Base-by-base conservation (phyloP, 37 sponge, comb jelly and placozoan species). In the Corticium candelabrum region DNA sequence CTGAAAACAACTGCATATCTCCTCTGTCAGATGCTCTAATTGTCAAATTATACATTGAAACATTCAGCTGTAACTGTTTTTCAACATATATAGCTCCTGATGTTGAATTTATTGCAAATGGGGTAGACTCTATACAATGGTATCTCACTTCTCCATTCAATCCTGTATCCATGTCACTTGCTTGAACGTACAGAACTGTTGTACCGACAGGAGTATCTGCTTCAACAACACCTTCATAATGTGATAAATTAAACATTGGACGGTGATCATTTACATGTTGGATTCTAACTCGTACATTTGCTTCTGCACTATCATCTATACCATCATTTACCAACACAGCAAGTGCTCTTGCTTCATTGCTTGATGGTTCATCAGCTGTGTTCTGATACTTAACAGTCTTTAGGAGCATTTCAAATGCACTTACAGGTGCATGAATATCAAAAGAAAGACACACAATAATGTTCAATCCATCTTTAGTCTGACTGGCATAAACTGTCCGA, bases 101-200 rank as follows among this genome's bases (percentile, higher is more conserved):
- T n/a, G n/a, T n/a, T n/a, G n/a, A n/a, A n/a, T n/a, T n/a, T n/a
- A n/a, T n/a, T n/a, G n/a, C n/a, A n/a, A n/a, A n/a, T n/a, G n/a
- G n/a, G n/a, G n/a, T n/a, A n/a, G n/a, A n/a, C n/a, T n/a, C n/a
- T n/a, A n/a, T n/a, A n/a, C n/a, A n/a, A n/a, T n/a, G n/a, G n/a
- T n/a, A n/a, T n/a, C n/a, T n/a, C 11, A 86, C 40, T 0, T 37
- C 67, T 0, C 84, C 87, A 62, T 68, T 79, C 0, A 34, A n/a
- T 1, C 82, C 86, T 0, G 32, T 15, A 34, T 90, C 90, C 34
- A 32, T 1, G 39, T 90, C 90, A 4, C 37, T 1, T 33, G 90
- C 90, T 37, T 67, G n/a, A 35, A 90, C 81, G 27, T 37, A 11
- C 3, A 80, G 82, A 41, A 80, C 74, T 0, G 33, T 33, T 4